Conservation (phyloP, 2,113 vertebrate genomes). For the Cariama cristata region DNA sequence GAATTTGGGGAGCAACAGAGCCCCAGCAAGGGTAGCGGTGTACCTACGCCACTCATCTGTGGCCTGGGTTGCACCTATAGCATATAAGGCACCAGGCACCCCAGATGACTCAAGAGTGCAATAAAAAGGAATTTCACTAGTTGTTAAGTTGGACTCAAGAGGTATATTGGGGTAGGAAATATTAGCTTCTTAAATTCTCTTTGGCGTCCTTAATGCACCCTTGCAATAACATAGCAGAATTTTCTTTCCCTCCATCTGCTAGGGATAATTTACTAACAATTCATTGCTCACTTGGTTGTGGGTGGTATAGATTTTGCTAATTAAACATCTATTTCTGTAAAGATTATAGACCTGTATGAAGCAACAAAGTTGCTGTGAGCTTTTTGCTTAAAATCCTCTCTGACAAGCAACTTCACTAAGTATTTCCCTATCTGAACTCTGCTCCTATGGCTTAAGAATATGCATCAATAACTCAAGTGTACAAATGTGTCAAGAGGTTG, state of each 20-base stretch:
- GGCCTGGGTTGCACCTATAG: background rate
- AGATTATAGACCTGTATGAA: background rate
- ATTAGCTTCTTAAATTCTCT: background rate
- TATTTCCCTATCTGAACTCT: background rate
- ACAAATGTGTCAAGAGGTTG: background rate
- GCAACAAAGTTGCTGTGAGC: background rate
- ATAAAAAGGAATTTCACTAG: background rate
- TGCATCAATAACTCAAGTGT: background rate
- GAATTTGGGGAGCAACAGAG: background rate
- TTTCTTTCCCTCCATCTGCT: background rate
- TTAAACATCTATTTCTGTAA: background rate
- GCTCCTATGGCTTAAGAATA: background rate
- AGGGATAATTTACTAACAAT: background rate
- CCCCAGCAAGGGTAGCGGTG: background rate
- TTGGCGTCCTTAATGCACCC: background rate
- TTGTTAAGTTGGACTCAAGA: background rate
- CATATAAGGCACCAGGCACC: background rate
- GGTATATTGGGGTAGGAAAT: background rate
- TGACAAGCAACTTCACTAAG: background rate
- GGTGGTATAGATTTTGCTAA: background rate
- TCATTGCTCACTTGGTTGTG: background rate
- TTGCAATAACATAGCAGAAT: background rate
- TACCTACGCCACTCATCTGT: fast-evolving
- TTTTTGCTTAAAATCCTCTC: slow-evolving; percentile 21
- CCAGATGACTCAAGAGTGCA: background rate